These are phyloP conservation scores for Eutrigla gurnardus DNA, from an alignment of 2,797 vertebrate species.

Conservation along the genomic window DNA sequence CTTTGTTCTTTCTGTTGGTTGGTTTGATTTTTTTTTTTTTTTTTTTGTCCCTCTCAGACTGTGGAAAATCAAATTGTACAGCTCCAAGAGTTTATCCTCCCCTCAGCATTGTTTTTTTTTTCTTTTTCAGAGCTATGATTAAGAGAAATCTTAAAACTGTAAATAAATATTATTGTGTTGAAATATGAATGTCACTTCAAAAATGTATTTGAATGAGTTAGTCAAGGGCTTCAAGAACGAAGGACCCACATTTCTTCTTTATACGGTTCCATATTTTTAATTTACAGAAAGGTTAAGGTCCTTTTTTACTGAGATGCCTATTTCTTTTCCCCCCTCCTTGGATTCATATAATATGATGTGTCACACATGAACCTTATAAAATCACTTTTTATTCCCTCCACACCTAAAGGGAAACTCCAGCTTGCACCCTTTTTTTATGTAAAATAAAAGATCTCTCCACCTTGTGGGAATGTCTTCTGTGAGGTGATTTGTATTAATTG, in stretches of 20 bases:
- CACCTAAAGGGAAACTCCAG: conserved; percentile 87
- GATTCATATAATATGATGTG: conserved; percentile 81
- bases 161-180: conserved; percentile 86
- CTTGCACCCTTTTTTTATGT: conserved; percentile 96
- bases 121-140: conserved; percentile 79
- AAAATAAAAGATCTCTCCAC: conserved; percentile 93
- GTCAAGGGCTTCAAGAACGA: conserved; percentile 86
- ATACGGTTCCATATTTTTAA: conserved; percentile 81
- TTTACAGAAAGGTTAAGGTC: conserved; percentile 82
- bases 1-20: conserved; percentile 72
- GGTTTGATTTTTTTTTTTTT: conserved; percentile 62
- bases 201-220: conserved; percentile 86
- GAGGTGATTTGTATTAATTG: conserved; percentile 29
- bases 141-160: conserved; percentile 84
- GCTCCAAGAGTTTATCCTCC: conserved; percentile 81
- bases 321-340: conserved; percentile 71
- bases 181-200: conserved; percentile 88
- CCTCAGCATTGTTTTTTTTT: conserved; percentile 58
- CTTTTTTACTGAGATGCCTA: conserved; percentile 76
- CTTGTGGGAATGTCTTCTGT: conserved; percentile 67
- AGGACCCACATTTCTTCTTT: conserved; percentile 79
- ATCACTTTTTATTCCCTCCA: conserved; percentile 88
- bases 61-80: conserved; percentile 84
- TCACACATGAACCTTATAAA: conserved; percentile 83
- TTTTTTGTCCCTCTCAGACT: conserved; percentile 60